These are phyloP conservation scores for Sebastiscus tertius DNA, from an alignment of 2,797 vertebrate genomes.

Conservation along the genomic window DNA sequence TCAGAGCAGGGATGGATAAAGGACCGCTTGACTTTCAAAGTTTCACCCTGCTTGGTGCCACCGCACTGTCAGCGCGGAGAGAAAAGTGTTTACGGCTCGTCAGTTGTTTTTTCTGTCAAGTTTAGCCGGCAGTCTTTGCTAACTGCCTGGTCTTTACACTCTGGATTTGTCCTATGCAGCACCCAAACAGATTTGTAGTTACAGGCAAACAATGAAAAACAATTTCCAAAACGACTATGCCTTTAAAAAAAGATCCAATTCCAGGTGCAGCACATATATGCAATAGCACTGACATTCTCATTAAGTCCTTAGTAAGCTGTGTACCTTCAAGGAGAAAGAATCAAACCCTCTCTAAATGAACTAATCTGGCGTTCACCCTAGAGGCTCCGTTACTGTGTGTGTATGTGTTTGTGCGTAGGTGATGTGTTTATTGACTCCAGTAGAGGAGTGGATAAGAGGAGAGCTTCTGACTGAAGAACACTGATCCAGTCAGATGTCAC, in stretches of 20 bases:
- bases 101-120: conserved; percentile 58
- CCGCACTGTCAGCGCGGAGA: conserved; percentile 48
- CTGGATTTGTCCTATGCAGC: neutral
- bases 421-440: conserved; percentile 84
- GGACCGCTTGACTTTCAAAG: conserved; percentile 85
- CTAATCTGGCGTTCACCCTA: conserved; percentile 74
- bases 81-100: conserved; percentile 66
- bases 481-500: conserved; percentile 86
- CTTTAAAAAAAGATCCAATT: conserved; percentile 25
- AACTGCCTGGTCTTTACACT: conserved; percentile 3
- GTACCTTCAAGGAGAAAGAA: conserved; percentile 67
- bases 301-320: conserved; percentile 61
- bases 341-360: conserved; percentile 75
- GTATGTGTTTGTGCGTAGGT: conserved; percentile 73
- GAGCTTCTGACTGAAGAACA: conserved; percentile 78
- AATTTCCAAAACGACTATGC: conserved; percentile 8
- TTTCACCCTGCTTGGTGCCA: conserved; percentile 77
- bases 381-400: conserved; percentile 68
- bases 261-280: conserved; percentile 42
- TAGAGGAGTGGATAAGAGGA: conserved; percentile 82
- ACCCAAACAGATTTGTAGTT: neutral
- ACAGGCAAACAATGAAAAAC: conserved; percentile 1
- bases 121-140: neutral
- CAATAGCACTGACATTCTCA: conserved; percentile 53
- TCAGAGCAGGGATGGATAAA: conserved; percentile 83